Evolutionary conservation across 2,888 invertebrate species (phyloP).

Genomic region (Scaeva pyrastri): DNA sequence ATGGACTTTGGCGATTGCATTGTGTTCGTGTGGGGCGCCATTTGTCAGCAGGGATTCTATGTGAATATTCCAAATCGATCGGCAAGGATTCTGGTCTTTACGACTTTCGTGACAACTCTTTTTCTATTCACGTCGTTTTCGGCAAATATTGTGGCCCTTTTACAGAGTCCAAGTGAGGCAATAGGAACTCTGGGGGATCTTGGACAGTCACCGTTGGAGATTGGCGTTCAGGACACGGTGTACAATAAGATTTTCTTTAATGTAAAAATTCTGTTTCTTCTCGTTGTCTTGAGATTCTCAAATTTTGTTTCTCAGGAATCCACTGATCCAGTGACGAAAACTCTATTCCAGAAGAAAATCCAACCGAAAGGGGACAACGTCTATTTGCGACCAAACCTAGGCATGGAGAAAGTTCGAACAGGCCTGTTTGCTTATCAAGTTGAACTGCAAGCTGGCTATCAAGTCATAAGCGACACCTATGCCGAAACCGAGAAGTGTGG

Average conservation of each 20-base stretch:
- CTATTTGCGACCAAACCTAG: slow-evolving; percentile 85
- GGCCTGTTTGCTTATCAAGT: slow-evolving; percentile 87
- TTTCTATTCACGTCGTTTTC: slow-evolving; percentile 88
- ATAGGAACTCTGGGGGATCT: slow-evolving; percentile 86
- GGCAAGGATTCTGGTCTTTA: slow-evolving; percentile 85
- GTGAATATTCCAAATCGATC: slow-evolving; percentile 84
- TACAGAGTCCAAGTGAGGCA: slow-evolving; percentile 87
- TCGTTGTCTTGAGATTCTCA: not conserved
- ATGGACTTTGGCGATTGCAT: slow-evolving; percentile 84
- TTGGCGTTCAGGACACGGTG: slow-evolving; percentile 86
- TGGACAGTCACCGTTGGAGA: slow-evolving; percentile 85
- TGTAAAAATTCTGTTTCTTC: slow-evolving; percentile 78
- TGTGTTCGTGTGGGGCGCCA: slow-evolving; percentile 85
- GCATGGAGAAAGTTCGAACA: slow-evolving; percentile 85
- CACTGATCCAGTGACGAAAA: slow-evolving; percentile 85
- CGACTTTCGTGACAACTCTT: slow-evolving; percentile 85
- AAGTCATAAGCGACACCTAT: slow-evolving; percentile 86
- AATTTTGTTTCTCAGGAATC: slow-evolving; percentile 84
- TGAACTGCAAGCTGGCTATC: slow-evolving; percentile 86
- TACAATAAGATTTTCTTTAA: slow-evolving; percentile 86
- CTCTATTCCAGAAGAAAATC: slow-evolving; percentile 86
- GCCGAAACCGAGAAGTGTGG: slow-evolving; percentile 87
- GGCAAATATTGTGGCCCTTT: slow-evolving; percentile 87
- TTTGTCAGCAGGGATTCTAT: slow-evolving; percentile 87
- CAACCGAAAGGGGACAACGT: slow-evolving; percentile 85